Percentiles rank a stretch among this genome's conserved stretches.
Evolutionary conservation across 1,140 invertebrate species (phyloP).

Genomic region (Trypoxylus dichotomus): DNA sequence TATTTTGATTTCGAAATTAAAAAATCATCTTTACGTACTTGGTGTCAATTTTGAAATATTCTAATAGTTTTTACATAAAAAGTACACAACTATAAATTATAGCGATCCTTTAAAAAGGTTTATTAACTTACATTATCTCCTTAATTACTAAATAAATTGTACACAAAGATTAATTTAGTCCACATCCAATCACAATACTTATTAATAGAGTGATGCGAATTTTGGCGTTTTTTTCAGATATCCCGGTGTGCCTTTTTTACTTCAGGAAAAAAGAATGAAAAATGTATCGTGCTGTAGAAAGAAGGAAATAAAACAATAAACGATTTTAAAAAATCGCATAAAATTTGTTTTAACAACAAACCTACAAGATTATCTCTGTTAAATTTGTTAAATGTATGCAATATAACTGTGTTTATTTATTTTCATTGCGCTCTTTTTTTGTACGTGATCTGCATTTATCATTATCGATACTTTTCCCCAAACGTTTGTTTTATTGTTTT

Average conservation of each 20-base stretch:
- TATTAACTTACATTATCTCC: conserved; percentile 26
- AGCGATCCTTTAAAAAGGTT: conserved; percentile 34
- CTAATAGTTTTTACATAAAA: conserved; percentile 30
- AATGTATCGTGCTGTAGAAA: neutral
- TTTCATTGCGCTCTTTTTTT: neutral
- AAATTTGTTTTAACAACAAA: conserved; percentile 32
- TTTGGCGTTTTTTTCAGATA: neutral
- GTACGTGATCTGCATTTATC: neutral
- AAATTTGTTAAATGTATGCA: conserved; percentile 37
- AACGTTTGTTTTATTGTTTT: neutral
- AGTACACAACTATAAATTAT: conserved; percentile 30
- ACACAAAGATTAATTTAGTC: conserved; percentile 8
- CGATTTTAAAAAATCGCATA: conserved; percentile 35
- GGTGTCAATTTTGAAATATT: conserved; percentile 22
- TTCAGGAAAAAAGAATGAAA: neutral
- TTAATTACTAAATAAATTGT: conserved; percentile 20
- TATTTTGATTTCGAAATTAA: neutral
- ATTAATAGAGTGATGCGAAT: conserved; percentile 14
- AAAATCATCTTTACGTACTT: conserved; percentile 9
- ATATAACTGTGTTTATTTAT: conserved; percentile 33
- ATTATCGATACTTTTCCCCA: neutral
- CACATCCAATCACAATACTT: neutral
- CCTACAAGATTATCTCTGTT: conserved; percentile 32
- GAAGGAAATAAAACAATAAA: conserved; percentile 31
- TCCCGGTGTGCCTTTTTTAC: neutral